Conservation (phyloP, 2,888 invertebrate species). For the Mimachlamys varia region DNA sequence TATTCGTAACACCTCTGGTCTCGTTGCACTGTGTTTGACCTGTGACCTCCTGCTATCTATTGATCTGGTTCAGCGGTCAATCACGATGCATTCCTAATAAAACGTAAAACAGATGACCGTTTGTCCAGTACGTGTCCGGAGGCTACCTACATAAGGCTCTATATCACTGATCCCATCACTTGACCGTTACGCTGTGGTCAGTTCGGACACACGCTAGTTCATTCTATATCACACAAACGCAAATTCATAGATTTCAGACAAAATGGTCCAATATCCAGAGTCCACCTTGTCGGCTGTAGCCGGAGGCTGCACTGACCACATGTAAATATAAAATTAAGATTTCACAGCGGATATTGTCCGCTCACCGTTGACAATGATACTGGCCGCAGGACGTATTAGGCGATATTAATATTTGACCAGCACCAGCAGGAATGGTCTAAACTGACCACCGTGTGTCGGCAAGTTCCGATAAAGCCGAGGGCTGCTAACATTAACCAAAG, state of each 20-base stretch:
- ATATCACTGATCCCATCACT: neutral
- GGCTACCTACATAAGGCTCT: neutral
- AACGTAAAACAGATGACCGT: constrained; percentile 21
- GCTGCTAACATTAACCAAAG: neutral
- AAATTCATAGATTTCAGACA: neutral
- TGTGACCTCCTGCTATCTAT: neutral
- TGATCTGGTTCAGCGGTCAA: neutral
- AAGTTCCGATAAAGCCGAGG: neutral
- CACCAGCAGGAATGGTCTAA: neutral
- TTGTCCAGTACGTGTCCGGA: neutral
- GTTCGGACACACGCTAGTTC: neutral
- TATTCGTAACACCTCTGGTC: constrained; percentile 5
- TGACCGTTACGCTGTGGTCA: neutral
- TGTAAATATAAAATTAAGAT: constrained; percentile 15
- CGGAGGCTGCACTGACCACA: neutral
- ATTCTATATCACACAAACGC: neutral
- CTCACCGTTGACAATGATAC: neutral
- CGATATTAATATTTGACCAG: constrained; percentile 7
- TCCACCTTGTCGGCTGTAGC: neutral
- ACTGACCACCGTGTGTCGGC: neutral
- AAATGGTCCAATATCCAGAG: neutral
- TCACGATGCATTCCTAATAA: constrained; percentile 21
- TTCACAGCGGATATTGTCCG: neutral
- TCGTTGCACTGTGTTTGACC: neutral
- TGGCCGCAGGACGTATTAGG: constrained; percentile 12